Conservation (phyloP, 2,888 invertebrate species). For the Polyploca ridens region DNA sequence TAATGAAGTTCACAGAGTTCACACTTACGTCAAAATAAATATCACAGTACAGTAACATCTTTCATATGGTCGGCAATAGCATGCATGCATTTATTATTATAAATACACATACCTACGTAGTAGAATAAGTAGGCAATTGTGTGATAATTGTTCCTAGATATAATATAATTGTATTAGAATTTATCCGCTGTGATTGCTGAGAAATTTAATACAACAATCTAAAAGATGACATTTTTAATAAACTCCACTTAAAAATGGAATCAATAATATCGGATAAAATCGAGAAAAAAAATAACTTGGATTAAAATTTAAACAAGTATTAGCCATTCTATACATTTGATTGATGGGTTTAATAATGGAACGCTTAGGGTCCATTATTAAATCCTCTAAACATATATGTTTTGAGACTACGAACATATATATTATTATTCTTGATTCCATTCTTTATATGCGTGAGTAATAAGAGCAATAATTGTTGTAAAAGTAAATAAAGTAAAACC, state of each 20-base stretch:
- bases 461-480: slow-evolving; percentile 8
- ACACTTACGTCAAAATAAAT: neutral
- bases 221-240: neutral
- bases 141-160: slow-evolving; percentile 58
- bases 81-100: slow-evolving; percentile 14
- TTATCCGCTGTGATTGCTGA: slow-evolving; percentile 50
- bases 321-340: no score
- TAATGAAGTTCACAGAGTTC: neutral
- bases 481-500: neutral
- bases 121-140: slow-evolving; percentile 30
- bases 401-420: neutral
- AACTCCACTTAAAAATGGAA: neutral
- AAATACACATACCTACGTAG: slow-evolving; percentile 10
- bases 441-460: neutral
- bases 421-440: slow-evolving; percentile 1
- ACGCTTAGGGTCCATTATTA: no score
- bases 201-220: neutral
- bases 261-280: neutral
- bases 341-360: no score
- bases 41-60: neutral
- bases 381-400: no score
- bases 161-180: slow-evolving; percentile 43
- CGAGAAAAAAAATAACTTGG: no score
- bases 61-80: neutral
- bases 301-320: no score